A percentile compares a stretch with the other conserved stretches of the same genome.
Evolutionary conservation across 1,140 invertebrate genomes (phyloP).

Genomic region (Hyposmocoma kahamanoa): DNA sequence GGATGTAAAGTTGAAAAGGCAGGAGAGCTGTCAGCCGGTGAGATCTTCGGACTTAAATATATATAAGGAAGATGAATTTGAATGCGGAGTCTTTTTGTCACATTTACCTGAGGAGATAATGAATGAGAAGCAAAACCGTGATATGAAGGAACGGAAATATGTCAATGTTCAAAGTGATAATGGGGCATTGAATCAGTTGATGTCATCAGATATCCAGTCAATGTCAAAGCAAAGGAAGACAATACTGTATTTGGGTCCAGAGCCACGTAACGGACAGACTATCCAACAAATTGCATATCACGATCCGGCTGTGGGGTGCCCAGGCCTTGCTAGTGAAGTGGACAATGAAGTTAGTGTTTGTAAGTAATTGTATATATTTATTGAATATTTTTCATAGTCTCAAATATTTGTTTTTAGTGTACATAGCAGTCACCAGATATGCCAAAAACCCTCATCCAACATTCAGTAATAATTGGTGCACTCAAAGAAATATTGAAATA

Average conservation of each 20-base stretch:
- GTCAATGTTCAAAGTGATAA: conserved; percentile 37
- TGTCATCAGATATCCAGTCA: conserved; percentile 50
- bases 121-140: conserved; percentile 37
- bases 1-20: conserved; percentile 36
- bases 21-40: conserved; percentile 6
- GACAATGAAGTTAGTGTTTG: conserved; percentile 35
- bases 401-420: no score
- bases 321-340: conserved; percentile 12
- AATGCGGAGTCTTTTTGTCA: conserved; percentile 41
- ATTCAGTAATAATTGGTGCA: no score
- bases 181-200: conserved; percentile 53
- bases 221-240: conserved; percentile 49
- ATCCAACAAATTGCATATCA: conserved; percentile 56
- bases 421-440: no score
- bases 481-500: no score
- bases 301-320: conserved; percentile 41
- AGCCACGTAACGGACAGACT: conserved; percentile 45
- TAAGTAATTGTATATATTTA: no score
- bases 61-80: conserved; percentile 45
- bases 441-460: no score
- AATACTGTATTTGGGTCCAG: conserved; percentile 47
- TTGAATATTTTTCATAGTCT: no score
- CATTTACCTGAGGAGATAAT: conserved; percentile 46
- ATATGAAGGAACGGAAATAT: conserved; percentile 32
- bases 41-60: conserved; percentile 20